These are phyloP conservation scores for Oegoconia quadripuncta DNA, from an alignment of 2,888 invertebrate species.

Conservation along the genomic window DNA sequence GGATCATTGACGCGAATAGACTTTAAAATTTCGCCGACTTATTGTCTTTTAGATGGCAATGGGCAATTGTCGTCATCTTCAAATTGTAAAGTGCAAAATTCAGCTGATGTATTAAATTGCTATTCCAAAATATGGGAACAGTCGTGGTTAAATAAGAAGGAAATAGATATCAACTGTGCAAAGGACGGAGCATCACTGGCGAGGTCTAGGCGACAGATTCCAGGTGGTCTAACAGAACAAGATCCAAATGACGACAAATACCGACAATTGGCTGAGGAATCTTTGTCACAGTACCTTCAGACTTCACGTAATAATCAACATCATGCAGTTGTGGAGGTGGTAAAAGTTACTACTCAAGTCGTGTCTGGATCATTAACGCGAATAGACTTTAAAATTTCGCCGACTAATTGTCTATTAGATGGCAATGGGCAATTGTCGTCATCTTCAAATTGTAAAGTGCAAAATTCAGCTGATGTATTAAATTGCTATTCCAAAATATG, in stretches of 20 bases:
- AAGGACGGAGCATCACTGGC: conserved; percentile 12
- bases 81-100: background rate
- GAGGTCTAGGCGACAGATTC: conserved; percentile 15
- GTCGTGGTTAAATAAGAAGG: conserved; percentile 69
- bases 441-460: conserved; percentile 1
- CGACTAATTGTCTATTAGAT: conserved; percentile 5
- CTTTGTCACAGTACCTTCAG: conserved; percentile 27
- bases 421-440: conserved; percentile 8
- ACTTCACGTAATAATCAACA: conserved; percentile 12
- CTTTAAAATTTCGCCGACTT: conserved; percentile 19
- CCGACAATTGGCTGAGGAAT: conserved; percentile 23
- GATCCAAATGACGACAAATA: too few species aligned
- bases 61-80: conserved; percentile 4
- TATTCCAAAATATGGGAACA: conserved; percentile 75
- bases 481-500: conserved; percentile 71
- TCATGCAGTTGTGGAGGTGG: conserved; percentile 7
- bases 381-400: conserved; percentile 23
- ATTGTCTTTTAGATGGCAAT: conserved; percentile 7
- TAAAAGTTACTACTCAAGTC: conserved; percentile 18
- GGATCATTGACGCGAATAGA: conserved; percentile 23
- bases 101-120: conserved; percentile 39
- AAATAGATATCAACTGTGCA: conserved; percentile 25
- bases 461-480: background rate
- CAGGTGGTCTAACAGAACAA: conserved; percentile 10
- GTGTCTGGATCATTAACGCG: conserved; percentile 24